phyloP scores from a whole-genome alignment of 2,888 invertebrate species.

The Nesidiocoris tenuis region DNA sequence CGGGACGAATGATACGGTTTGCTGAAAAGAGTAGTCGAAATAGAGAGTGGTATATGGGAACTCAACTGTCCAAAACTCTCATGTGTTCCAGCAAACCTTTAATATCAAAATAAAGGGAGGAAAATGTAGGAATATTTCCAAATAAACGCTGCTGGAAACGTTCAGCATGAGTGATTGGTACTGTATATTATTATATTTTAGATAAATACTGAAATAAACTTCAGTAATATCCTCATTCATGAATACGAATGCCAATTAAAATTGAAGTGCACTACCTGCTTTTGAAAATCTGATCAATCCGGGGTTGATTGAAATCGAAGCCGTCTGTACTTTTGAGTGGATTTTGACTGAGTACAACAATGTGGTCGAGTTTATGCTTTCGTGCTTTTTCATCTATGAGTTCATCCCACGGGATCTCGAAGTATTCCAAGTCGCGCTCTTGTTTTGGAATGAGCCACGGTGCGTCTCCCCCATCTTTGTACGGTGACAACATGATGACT shows the following conservation, averaged over 20 bases:
- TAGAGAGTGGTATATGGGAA: too few species aligned
- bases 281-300: slow-evolving; percentile 1
- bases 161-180: too few species aligned
- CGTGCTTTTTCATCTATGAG: slow-evolving; percentile 8
- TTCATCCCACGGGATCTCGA: slow-evolving; percentile 26
- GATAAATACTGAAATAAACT: too few species aligned
- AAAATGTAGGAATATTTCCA: too few species aligned
- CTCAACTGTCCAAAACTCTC: too few species aligned
- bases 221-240: too few species aligned
- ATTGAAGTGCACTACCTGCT: too few species aligned
- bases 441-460: slow-evolving; percentile 30
- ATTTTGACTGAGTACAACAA: slow-evolving; percentile 10
- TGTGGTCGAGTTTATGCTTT: background rate
- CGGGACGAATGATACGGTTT: too few species aligned
- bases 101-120: background rate
- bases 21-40: background rate
- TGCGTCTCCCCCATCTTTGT: slow-evolving; percentile 26
- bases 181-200: too few species aligned
- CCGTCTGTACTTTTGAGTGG: background rate
- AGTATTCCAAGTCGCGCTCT: slow-evolving; percentile 27
- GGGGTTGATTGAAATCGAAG: background rate
- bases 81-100: background rate
- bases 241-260: too few species aligned
- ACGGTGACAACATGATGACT: slow-evolving; percentile 24
- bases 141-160: too few species aligned